Evolutionary conservation across 2,113 vertebrate species (phyloP), one percentile per base, ranked within the genome.

Genomic region (Tupaia tana): DNA sequence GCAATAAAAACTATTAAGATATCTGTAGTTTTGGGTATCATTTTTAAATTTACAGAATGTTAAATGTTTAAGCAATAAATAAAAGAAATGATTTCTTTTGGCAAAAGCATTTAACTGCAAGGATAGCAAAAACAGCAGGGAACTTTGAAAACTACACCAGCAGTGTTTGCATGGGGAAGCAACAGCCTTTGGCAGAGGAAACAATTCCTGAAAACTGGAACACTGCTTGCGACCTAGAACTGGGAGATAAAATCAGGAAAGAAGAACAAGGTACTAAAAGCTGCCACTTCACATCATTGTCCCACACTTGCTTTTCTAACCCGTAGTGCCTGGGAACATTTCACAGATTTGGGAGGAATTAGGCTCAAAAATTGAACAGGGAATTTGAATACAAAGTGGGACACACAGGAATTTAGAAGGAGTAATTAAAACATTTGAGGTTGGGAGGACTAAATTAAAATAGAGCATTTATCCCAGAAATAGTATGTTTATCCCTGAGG

Each of bases 31-130:
- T 92, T 20, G 11, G 25, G 22, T 86, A 71, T 92, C 85, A 95
- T 82, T 95, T 81, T 15, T 54, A 80, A 94, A 83, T 95, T 92
- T 89, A 94, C 4, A 92, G n/a, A 91, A 90, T 92, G 71, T 63
- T 94, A 97, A 97, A 91, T 91, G 92, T 94, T 96, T 95, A 94
- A 90, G 91, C 64, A 71, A 69, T 67, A 96, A 95, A 96, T 82
- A 90, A 86, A 91, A 85, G 59, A 71, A 71, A 88, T 54, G 29
- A 73, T 87, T 97, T 95, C 59, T 79, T 80, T 96, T 77, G 89
- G 93, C 69, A 95, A 94, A 89, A 86, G 77, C 34, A n/a, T 69
- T 77, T 69, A 75, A 81, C 34, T 77, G 54, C 0, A 7, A 71
- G 69, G 67, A 77, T 29, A 83, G 67, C 77, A 74, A 85, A 89